Conservation (phyloP, 1,140 invertebrate species). For the Atta colombica region DNA sequence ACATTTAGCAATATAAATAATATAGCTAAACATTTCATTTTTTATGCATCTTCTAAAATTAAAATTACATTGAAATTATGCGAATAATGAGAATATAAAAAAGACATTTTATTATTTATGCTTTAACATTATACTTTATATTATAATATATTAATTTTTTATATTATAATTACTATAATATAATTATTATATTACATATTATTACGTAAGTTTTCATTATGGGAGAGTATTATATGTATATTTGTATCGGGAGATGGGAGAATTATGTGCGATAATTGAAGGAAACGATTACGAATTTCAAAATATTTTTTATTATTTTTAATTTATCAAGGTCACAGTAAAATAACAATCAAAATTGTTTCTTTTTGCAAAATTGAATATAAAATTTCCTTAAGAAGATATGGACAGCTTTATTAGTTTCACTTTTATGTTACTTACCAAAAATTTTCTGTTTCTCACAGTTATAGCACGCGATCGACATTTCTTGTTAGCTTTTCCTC, state of each 20-base stretch:
- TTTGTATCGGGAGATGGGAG: neutral
- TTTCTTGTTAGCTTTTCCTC: conserved; percentile 63
- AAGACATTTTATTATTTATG: neutral
- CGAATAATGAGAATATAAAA: neutral
- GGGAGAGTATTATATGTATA: neutral
- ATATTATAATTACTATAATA: neutral
- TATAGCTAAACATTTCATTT: no score
- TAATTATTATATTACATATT: neutral
- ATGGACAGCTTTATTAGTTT: neutral
- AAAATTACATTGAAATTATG: neutral
- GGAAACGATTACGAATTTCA: neutral
- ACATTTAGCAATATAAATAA: no score
- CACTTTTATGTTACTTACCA: neutral
- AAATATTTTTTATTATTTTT: neutral
- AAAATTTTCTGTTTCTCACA: conserved; percentile 42
- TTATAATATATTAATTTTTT: no score
- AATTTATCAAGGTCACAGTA: neutral
- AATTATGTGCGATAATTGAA: neutral
- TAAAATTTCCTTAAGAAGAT: conserved; percentile 2
- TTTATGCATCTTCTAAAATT: neutral
- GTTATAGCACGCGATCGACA: conserved; percentile 38
- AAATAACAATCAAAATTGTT: neutral
- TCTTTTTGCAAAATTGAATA: neutral
- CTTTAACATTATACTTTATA: neutral
- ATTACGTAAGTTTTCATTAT: neutral